Evolutionary conservation across 2,113 vertebrate genomes (phyloP).

Genomic region (Oncorhynchus nerka): DNA sequence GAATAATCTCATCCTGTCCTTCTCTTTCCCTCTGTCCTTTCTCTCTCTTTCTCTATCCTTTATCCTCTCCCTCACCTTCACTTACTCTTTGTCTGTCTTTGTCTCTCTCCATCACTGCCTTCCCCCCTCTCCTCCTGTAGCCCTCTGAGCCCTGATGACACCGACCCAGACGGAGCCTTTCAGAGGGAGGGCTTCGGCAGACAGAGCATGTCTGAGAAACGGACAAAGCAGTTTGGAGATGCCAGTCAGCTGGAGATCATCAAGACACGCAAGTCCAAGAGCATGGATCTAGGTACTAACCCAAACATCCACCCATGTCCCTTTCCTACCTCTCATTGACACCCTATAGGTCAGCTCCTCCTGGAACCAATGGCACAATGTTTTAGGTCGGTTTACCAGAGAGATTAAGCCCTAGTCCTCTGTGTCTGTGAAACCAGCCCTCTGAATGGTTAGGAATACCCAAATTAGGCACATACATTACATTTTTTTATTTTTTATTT

Average conservation of each 20-base stretch:
- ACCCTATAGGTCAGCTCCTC: too few relatives aligned
- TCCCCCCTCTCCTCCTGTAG: conserved; percentile 63
- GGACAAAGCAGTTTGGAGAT: conserved; percentile 93
- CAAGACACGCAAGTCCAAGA: conserved; percentile 98
- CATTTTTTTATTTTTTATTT: too few relatives aligned
- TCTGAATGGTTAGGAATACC: too few relatives aligned
- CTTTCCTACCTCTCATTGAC: too few relatives aligned
- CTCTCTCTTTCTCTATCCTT: too few relatives aligned
- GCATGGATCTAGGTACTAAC: conserved; percentile 95
- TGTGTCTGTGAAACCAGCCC: too few relatives aligned
- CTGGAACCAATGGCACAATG: too few relatives aligned
- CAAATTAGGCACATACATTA: too few relatives aligned
- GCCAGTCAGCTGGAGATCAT: conserved; percentile 90
- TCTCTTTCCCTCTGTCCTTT: neutral
- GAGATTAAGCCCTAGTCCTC: too few relatives aligned
- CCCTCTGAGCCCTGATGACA: conserved; percentile 85
- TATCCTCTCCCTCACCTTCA: too few relatives aligned
- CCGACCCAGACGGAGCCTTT: conserved; percentile 84
- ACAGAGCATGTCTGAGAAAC: conserved; percentile 99
- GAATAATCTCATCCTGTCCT: neutral
- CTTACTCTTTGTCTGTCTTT: too few relatives aligned
- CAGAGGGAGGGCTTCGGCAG: conserved; percentile 97
- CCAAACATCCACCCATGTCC: neutral
- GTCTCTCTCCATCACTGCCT: neutral
- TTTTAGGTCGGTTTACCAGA: too few relatives aligned